A percentile compares a stretch with the other conserved stretches of the same genome.
Evolutionary conservation across 2,113 vertebrate species (phyloP).

Genomic region (Vimba vimba): DNA sequence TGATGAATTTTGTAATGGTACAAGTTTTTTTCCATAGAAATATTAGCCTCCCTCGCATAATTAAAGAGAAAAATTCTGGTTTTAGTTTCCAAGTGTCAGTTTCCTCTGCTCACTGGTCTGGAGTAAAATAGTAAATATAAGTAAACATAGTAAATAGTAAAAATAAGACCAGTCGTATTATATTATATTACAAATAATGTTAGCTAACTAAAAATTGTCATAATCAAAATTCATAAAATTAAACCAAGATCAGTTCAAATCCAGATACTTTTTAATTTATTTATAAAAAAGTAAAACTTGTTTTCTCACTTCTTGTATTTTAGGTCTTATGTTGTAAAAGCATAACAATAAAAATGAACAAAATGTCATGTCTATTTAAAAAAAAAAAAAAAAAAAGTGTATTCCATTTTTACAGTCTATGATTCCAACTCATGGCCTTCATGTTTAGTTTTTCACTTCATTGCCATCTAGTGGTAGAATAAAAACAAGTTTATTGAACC

Average conservation of each 20-base stretch:
- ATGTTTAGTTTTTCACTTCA: not conserved
- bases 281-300: too few relatives aligned
- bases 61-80: not conserved
- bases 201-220: not conserved
- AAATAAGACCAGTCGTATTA: not conserved
- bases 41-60: not conserved
- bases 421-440: too few relatives aligned
- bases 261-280: too few relatives aligned
- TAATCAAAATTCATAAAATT: too few relatives aligned
- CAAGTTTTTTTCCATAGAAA: not conserved
- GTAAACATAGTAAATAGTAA: too few relatives aligned
- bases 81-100: not conserved
- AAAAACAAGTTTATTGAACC: not conserved
- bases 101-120: not conserved
- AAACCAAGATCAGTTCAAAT: too few relatives aligned
- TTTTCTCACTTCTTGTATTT: too few relatives aligned
- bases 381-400: too few relatives aligned
- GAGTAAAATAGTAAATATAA: not conserved
- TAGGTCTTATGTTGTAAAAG: too few relatives aligned
- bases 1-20: constrained; percentile 22
- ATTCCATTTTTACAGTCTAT: too few relatives aligned
- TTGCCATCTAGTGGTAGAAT: constrained; percentile 1
- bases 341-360: too few relatives aligned
- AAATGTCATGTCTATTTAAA: too few relatives aligned
- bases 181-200: not conserved